Base-by-base conservation (phyloP, 2,113 vertebrate species). In the Rallus limicola region DNA sequence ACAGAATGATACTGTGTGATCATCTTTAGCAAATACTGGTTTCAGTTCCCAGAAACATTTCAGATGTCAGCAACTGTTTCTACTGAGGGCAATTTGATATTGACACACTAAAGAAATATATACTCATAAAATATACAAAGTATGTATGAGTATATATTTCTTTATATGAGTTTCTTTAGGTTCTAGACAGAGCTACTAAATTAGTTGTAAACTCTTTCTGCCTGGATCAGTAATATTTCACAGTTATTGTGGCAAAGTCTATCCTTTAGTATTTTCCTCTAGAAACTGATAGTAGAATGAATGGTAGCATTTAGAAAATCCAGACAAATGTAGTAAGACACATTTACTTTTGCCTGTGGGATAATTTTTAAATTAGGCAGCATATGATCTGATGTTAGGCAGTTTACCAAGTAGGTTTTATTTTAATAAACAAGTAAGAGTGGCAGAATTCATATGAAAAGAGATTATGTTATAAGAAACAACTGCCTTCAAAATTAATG, bases 231-330 rank as follows among this genome's bases (percentile, higher is more conserved):
- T 81, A 91, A 53, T 88, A 77, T 82, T 89, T 95, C 67, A 92
- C 80, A 34, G 33, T 79, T 84, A 40, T 16, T 77, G 60, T 5
- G 65, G 46, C 24, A 36, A 82, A 76, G 31, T 67, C 56, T 63
- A 67, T 74, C 68, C 74, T 64, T 92, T 58, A 74, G 36, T 82
- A 65, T 68, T 71, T 76, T 88, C 34, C 42, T 88, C 63, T 80
- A 84, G 70, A 81, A 77, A 84, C 12, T 42, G 13, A 36, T 14
- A 75, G 52, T 26, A 75, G 44, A 85, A 64, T 28, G 50, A 89
- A 91, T 13, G 11, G 55, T 53, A 95, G 44, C 62, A 90, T 83
- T 94, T 83, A 91, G 88, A 92, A 95, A 93, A 88, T 76, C 38
- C 44, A 78, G 67, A 86, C 21, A 94, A 97, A 95, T 2, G 1